These are phyloP conservation scores for Gastrophryne carolinensis DNA, from an alignment of 2,797 vertebrate species.

Conservation along the genomic window DNA sequence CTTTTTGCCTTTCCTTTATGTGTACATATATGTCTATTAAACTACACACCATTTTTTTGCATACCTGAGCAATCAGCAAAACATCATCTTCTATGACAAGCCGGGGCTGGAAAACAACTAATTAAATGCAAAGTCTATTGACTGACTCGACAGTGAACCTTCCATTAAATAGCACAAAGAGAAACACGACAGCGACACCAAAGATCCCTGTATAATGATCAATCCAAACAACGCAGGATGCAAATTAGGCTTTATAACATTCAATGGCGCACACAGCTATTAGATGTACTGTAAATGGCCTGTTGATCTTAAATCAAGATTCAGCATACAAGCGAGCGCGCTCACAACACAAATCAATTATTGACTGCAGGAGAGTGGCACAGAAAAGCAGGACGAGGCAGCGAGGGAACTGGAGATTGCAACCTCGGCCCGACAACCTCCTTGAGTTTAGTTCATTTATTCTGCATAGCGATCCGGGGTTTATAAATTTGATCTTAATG, in stretches of 20 bases:
- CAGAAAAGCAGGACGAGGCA: neutral
- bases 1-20: too few relatives aligned
- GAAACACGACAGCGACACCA: neutral
- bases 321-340: neutral
- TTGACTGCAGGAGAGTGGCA: neutral
- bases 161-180: constrained; percentile 9
- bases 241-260: neutral
- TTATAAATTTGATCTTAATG: neutral
- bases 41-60: neutral
- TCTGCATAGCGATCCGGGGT: neutral
- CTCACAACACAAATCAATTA: neutral
- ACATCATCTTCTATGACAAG: neutral
- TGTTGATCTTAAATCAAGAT: neutral
- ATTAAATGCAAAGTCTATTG: constrained; percentile 31
- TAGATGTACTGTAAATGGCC: neutral
- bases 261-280: neutral
- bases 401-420: neutral
- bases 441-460: neutral
- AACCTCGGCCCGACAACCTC: neutral
- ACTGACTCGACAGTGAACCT: neutral
- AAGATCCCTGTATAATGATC: neutral
- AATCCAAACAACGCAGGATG: neutral
- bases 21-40: too few relatives aligned
- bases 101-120: neutral
- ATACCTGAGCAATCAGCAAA: neutral